Evolutionary conservation across 2,888 invertebrate species (phyloP).

Genomic region (Microctonus brassicae): DNA sequence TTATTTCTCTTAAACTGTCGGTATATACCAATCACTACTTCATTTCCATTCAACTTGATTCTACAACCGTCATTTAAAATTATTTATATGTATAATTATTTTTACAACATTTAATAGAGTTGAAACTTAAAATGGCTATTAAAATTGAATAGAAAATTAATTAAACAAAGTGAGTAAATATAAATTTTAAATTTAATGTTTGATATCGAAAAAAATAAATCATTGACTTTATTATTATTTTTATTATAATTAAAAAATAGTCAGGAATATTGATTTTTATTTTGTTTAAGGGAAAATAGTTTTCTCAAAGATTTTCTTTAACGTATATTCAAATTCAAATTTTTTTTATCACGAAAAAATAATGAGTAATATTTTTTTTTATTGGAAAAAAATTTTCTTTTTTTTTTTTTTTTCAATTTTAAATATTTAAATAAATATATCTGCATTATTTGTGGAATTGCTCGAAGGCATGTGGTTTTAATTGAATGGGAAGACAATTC

Average conservation of each 20-base stretch:
- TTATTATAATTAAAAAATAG: no score
- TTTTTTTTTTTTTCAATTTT: neutral
- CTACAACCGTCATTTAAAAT: neutral
- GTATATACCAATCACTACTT: constrained; percentile 27
- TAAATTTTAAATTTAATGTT: no score
- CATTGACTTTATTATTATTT: no score
- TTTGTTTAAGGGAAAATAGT: no score
- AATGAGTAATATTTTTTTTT: no score
- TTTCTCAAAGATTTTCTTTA: no score
- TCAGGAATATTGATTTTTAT: no score
- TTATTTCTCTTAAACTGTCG: constrained; percentile 33
- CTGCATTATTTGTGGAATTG: neutral
- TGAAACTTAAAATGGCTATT: neutral
- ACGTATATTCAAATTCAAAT: no score
- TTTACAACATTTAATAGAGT: neutral
- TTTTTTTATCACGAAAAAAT: no score
- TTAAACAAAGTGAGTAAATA: no score
- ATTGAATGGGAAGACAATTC: neutral
- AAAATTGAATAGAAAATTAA: neutral
- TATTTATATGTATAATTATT: neutral
- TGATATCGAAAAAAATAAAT: no score
- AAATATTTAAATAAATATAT: neutral
- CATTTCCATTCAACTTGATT: constrained; percentile 11
- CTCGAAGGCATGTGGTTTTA: neutral
- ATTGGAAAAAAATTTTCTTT: no score